Base-by-base conservation (phyloP, 2,888 invertebrate genomes). In the Metellina segmentata region DNA sequence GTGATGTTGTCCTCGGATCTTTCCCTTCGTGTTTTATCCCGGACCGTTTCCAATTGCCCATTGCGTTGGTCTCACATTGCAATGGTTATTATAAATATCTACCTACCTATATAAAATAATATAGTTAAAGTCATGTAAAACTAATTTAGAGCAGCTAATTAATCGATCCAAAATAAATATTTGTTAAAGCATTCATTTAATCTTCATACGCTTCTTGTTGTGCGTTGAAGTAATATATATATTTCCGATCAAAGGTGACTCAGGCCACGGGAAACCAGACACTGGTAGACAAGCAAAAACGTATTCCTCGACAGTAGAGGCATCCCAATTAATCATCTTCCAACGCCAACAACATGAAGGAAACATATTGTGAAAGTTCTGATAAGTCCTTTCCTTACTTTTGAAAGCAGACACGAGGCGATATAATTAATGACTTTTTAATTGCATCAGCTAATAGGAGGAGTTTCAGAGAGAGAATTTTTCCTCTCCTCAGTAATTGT, bases 321-420 rank as follows among this genome's bases (percentile, higher is more conserved):
- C 7, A 16, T 16, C 16, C 72, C 72, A 61, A 85, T 85, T 85
- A 85, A 85, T 85, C 85, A 85, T 85, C 61, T n/a, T 75, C 75
- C 48, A 11, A 71, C 52, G 72, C 34, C 72, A 16, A 81, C 70
- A 51, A 70, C 34, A 61, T 61, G 85, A 72, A 85, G 75, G 83
- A 61, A 85, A 75, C 85, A 85, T 85, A 85, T 85, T 85, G 53
- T 11, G 20, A 19, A 13, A 79, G 79, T 79, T 79, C 61, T 20
- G 61, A 61, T 61, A 61, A 61, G 61, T 61, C 61, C 16, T 61
- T 16, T 11, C 61, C 61, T 61, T 61, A 61, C 61, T 61, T 61
- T 61, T 16, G 8, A 9, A 61, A 9, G 61, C 61, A 9, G 13
- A 61, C 78, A 11, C 19, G 20, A 20, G 61, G 79, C 53, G 79